phyloP scores from a whole-genome alignment of 2,888 invertebrate species.

The Alloscopus bannaensis region DNA sequence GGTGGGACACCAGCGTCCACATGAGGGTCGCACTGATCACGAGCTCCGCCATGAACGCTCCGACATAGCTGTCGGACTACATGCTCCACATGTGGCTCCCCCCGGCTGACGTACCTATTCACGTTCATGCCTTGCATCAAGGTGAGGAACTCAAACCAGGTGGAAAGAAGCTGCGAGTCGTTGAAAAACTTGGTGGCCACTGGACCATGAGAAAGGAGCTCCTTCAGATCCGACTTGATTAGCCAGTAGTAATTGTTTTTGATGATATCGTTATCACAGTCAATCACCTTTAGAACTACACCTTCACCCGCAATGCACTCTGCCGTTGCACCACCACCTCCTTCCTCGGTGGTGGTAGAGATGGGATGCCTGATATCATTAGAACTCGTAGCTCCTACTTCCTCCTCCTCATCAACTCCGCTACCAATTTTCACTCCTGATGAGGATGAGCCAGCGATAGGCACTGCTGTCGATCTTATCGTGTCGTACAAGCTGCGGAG shows the following conservation, averaged over 20 bases:
- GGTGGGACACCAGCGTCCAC: slow-evolving; percentile 97
- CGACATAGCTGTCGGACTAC: slow-evolving; percentile 98
- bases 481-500: slow-evolving; percentile 43
- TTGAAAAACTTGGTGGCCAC: slow-evolving; percentile 93
- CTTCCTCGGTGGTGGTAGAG: not conserved
- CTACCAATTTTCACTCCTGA: not conserved
- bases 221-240: slow-evolving; percentile 95
- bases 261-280: slow-evolving; percentile 93
- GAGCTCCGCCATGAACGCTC: slow-evolving; percentile 96
- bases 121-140: slow-evolving; percentile 99
- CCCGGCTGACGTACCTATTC: slow-evolving; percentile 81
- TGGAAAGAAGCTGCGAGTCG: slow-evolving; percentile 90
- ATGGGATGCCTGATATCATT: slow-evolving; percentile 3
- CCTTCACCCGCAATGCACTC: not conserved
- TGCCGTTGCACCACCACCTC: not conserved
- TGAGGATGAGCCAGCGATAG: slow-evolving; percentile 19
- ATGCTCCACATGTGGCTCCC: slow-evolving; percentile 91
- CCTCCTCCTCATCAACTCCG: not conserved
- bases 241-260: slow-evolving; percentile 98
- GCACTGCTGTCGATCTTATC: slow-evolving; percentile 59
- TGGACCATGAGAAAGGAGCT: slow-evolving; percentile 93
- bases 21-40: slow-evolving; percentile 98
- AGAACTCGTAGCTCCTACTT: slow-evolving; percentile 73
- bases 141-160: slow-evolving; percentile 96
- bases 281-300: slow-evolving; percentile 82